Evolutionary conservation across 2,797 vertebrate species (phyloP), one percentile per base, ranked within the genome.

Genomic region (Distichodus sexfasciatus): DNA sequence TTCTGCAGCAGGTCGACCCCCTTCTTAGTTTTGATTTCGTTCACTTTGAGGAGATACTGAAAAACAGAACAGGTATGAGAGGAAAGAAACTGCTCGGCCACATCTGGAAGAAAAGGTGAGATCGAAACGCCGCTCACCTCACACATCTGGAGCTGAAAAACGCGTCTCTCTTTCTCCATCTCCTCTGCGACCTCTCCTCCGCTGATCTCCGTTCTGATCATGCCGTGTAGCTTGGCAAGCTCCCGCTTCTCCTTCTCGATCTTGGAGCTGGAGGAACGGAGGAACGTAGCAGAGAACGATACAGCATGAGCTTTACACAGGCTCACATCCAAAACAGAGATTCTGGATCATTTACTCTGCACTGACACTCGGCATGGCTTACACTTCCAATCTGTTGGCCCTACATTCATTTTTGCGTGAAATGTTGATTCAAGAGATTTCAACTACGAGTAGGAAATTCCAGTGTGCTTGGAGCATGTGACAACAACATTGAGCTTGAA

Each of bases 1-100:
- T 96, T 97, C 86, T 98, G 96, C 66, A 99, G 93, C 76, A 98
- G 90, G 83, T 99, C 96, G 10, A 92, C 95, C 14, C 97, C 95
- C 82, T 99, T 99, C 86, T 98, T 98, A 77, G 93, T 92, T 83
- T 99, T 98, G 87, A 99, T 98, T 90, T 99, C 97, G 72, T 99
- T 98, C 43, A 98, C 96, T 84, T 98, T 98, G 68, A 99, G 91
- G 41, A 98, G 90, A 79, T 99, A 99, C 97, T 99, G 87, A 74
- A 62, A 71, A 43, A 74, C 44, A 74, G 55, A 68, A 29, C n/a
- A 62, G 5, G 7, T 11, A 33, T 3, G 4, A 14, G 0, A 23
- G 28, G n/a, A 31, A 15, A 4, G 12, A 59, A 3, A 35, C 6
- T 17, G 36, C 11, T 19, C 2, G 6, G n/a, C 11, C 36, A 55